Evolutionary conservation across 2,113 vertebrate species (phyloP), one percentile per base, ranked within the genome.

Genomic region (Tylochromis polylepis): DNA sequence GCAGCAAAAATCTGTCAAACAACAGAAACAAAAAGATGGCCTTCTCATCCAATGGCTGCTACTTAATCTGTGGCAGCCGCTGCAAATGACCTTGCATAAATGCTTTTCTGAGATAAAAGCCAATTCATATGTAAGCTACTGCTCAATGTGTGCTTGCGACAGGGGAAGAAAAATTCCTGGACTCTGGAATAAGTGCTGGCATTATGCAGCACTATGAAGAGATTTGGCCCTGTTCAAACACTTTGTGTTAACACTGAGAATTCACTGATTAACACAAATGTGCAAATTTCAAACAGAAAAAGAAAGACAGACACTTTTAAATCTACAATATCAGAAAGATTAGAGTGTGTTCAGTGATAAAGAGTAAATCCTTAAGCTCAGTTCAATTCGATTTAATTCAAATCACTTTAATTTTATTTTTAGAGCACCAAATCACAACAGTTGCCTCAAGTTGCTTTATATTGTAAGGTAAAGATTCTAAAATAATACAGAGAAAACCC

Each of bases 1-100:
- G 85, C 56, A 22, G 49, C 38, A 80, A 49, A 82, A 82, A 85
- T 88, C 86, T 91, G 88, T 55, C 81, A 88, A 57, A 89, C 55
- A 91, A 89, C 53, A 84, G 80, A 89, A 85, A 49, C 11, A 67
- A 88, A 86, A 80, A 51, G 34, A 84, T 15, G 60, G 79, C 59
- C 65, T 83, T 92, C 77, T 72, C 15, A 82, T 67, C 62, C 83
- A 84, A 79, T 56, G 24, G 70, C 55, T 82, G 62, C 70, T 60
- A 16, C 87, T 85, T 82, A 90, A 58, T 53, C 16, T 56, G 34
- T 55, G 65, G 18, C 60, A 85, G 67, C 38, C 34, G 83, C 82
- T 67, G 72, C 51, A 86, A 89, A 91, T 83, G 80, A 91, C 90
- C 88, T 88, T 90, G 88, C 46, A 80, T 88, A 62, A 92, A 88